Conservation (phyloP, 2,888 invertebrate genomes). For the Galeruca laticollis region DNA sequence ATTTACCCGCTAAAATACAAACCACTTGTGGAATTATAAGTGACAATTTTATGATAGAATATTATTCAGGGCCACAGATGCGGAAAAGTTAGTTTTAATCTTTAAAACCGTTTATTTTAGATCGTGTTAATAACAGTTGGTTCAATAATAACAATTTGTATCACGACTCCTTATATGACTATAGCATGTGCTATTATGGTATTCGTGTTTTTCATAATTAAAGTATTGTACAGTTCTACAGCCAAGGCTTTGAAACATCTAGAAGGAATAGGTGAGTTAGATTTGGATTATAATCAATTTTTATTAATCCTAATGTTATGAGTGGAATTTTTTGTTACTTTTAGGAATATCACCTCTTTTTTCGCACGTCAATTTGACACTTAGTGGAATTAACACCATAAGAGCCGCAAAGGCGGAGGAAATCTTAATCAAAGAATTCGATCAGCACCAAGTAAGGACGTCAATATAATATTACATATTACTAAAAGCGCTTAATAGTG, state of each 20-base stretch:
- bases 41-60: too few species aligned
- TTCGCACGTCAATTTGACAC: constrained; percentile 50
- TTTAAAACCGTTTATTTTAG: constrained; percentile 61
- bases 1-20: too few species aligned
- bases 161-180: constrained; percentile 76
- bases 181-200: constrained; percentile 73
- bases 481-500: too few species aligned
- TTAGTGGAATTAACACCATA: constrained; percentile 52
- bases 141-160: constrained; percentile 77
- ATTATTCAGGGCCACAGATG: too few species aligned
- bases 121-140: constrained; percentile 77
- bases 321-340: too few species aligned
- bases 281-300: too few species aligned
- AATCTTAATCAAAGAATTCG: constrained; percentile 50
- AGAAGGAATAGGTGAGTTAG: constrained; percentile 68
- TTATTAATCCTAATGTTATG: too few species aligned
- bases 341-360: constrained; percentile 55
- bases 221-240: constrained; percentile 75
- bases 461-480: neutral
- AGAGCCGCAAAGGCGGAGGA: constrained; percentile 48
- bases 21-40: too few species aligned
- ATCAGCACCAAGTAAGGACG: constrained; percentile 50
- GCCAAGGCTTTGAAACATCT: constrained; percentile 79
- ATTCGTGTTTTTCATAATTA: constrained; percentile 74
- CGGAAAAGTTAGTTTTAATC: too few species aligned